A percentile compares a stretch with the other conserved stretches of the same genome.
These are phyloP conservation scores for Calosoma granatense DNA, from an alignment of 1,140 invertebrate genomes.

Conservation along the genomic window DNA sequence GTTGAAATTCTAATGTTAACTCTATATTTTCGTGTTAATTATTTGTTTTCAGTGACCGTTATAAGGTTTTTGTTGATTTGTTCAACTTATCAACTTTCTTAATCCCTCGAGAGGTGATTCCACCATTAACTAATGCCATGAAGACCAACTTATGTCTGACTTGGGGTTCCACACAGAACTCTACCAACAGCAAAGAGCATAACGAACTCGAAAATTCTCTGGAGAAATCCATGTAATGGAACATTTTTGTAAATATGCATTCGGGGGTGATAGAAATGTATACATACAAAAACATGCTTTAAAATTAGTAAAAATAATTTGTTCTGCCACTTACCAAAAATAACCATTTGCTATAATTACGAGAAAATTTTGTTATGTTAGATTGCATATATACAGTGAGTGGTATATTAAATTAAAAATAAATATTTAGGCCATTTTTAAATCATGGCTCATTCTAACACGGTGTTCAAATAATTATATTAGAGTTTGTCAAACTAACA, in stretches of 20 bases:
- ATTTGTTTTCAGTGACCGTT: conserved; percentile 70
- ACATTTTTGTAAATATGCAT: no score
- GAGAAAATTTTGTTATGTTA: no score
- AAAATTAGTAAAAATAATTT: not conserved
- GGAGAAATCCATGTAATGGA: conserved; percentile 10
- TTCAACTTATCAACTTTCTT: conserved; percentile 96
- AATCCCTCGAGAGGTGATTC: conserved; percentile 49
- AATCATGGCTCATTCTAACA: no score
- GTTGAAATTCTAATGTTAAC: not conserved
- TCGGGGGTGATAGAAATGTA: not conserved
- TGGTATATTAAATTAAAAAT: no score
- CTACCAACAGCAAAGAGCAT: not conserved
- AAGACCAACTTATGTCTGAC: conserved; percentile 40
- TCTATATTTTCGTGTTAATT: conserved; percentile 5
- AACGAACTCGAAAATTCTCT: conserved; percentile 4
- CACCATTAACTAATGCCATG: conserved; percentile 29
- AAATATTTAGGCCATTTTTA: no score
- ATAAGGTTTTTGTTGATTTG: conserved; percentile 96
- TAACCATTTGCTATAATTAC: not conserved
- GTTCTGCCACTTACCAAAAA: not conserved
- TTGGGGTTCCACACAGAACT: conserved; percentile 19
- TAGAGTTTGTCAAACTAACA: no score
- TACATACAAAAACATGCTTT: not conserved
- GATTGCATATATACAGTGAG: no score
- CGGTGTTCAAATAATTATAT: no score